Evolutionary conservation across 2,888 invertebrate genomes (phyloP).

Genomic region (Pristionchus mayeri): DNA sequence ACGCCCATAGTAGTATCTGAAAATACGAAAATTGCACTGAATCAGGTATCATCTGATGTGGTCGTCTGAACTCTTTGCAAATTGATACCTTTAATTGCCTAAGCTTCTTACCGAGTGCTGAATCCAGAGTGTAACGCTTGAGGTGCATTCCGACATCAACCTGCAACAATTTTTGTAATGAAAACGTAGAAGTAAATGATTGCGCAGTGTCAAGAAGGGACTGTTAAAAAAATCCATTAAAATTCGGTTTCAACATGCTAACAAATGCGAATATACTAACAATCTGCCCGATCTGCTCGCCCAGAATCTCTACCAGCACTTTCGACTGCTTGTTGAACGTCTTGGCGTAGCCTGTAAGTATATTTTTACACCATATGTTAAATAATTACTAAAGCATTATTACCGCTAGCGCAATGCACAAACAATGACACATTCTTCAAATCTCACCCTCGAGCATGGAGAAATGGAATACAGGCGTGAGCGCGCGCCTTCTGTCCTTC

Average conservation of each 20-base stretch:
- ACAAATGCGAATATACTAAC: not conserved
- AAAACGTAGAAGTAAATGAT: not conserved
- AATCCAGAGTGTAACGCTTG: constrained; percentile 79
- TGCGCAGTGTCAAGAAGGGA: not conserved
- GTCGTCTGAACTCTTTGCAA: not conserved
- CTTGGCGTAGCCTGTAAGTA: not conserved
- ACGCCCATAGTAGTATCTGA: constrained; percentile 57
- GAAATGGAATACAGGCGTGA: constrained; percentile 18
- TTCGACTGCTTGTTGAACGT: constrained; percentile 43
- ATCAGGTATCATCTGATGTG: not conserved
- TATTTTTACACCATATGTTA: not conserved
- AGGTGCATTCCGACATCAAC: constrained; percentile 75
- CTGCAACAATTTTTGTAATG: constrained; percentile 51
- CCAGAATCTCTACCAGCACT: not conserved
- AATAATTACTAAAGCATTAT: not conserved
- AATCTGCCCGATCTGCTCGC: not conserved
- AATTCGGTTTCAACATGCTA: no score
- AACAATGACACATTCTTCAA: not conserved
- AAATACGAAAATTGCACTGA: no score
- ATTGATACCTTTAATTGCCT: not conserved
- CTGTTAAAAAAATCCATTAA: no score
- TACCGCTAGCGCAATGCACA: not conserved
- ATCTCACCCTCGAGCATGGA: constrained; percentile 16
- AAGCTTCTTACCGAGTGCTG: constrained; percentile 28
- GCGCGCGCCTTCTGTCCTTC: constrained; percentile 16